Evolutionary conservation across 1,140 invertebrate genomes (phyloP).

Genomic region (Neomicropteryx cornuta): DNA sequence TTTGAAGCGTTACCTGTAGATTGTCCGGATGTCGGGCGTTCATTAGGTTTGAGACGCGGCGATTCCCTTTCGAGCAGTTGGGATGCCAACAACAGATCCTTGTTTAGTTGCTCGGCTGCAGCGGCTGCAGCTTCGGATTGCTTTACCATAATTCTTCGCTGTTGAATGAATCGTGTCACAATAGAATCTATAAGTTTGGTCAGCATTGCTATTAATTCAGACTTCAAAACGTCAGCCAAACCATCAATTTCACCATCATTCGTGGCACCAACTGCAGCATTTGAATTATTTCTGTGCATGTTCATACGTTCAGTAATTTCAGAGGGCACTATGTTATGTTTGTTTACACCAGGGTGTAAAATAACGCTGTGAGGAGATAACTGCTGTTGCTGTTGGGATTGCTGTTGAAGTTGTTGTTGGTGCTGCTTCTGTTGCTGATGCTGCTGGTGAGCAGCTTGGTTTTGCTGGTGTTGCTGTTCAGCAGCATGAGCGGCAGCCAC

Average conservation of each 20-base stretch:
- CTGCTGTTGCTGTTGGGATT: conserved; percentile 39
- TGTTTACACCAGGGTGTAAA: conserved; percentile 23
- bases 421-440: conserved; percentile 25
- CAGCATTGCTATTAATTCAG: conserved; percentile 75
- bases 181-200: conserved; percentile 82
- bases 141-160: conserved; percentile 61
- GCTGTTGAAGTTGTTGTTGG: conserved; percentile 42
- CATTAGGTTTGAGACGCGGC: conserved; percentile 66
- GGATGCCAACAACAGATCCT: conserved; percentile 65
- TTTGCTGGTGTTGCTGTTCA: conserved; percentile 43
- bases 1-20: conserved; percentile 48
- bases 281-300: conserved; percentile 48
- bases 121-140: conserved; percentile 62
- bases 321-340: conserved; percentile 41
- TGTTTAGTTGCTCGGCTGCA: conserved; percentile 69
- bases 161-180: conserved; percentile 72
- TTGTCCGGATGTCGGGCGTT: conserved; percentile 45
- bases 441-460: conserved; percentile 37
- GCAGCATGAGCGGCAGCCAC: conserved; percentile 42
- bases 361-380: conserved; percentile 26
- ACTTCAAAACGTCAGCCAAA: conserved; percentile 78
- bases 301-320: conserved; percentile 51
- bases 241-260: conserved; percentile 72
- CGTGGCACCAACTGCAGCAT: conserved; percentile 46
- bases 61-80: conserved; percentile 75